Evolutionary conservation across 1,140 invertebrate species (phyloP).

Genomic region (fruit fly (Drosophila melanogaster)): DNA sequence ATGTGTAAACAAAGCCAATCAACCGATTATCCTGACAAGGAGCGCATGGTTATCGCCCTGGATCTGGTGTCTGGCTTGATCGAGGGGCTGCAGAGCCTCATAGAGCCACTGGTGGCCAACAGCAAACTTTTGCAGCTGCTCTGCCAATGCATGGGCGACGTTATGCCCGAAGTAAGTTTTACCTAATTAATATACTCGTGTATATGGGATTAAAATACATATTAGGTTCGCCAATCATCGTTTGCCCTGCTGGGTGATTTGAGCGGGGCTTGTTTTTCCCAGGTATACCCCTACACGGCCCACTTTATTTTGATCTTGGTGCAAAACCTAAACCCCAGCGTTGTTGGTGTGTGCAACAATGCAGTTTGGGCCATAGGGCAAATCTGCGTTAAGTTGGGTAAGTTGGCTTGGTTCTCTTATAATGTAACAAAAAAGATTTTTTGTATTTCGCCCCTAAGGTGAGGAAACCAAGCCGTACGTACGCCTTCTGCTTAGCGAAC

Average conservation of each 20-base stretch:
- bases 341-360: conserved; percentile 99
- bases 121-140: conserved; percentile 98
- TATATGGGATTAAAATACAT: background rate
- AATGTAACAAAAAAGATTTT: background rate
- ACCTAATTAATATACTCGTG: too few relatives aligned
- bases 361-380: conserved; percentile 99
- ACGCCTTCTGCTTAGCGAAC: conserved; percentile 93
- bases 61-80: conserved; percentile 97
- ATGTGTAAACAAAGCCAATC: conserved; percentile 93
- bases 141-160: conserved; percentile 99
- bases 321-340: conserved; percentile 98
- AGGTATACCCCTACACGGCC: conserved; percentile 96
- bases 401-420: conserved; percentile 63
- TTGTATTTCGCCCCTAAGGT: conserved; percentile 86
- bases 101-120: conserved; percentile 95
- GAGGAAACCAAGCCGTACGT: conserved; percentile 96
- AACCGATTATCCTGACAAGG: conserved; percentile 97
- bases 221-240: conserved; percentile 94
- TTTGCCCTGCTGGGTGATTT: conserved; percentile 99
- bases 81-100: conserved; percentile 97
- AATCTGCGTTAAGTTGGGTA: conserved; percentile 98
- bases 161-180: conserved; percentile 92
- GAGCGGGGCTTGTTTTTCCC: conserved; percentile 99
- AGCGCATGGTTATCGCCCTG: conserved; percentile 99
- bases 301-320: conserved; percentile 98